Percentiles rank a stretch among this genome's conserved stretches.
Evolutionary conservation across 2,888 invertebrate genomes (phyloP).

Genomic region (Sphaerophoria taeniata): DNA sequence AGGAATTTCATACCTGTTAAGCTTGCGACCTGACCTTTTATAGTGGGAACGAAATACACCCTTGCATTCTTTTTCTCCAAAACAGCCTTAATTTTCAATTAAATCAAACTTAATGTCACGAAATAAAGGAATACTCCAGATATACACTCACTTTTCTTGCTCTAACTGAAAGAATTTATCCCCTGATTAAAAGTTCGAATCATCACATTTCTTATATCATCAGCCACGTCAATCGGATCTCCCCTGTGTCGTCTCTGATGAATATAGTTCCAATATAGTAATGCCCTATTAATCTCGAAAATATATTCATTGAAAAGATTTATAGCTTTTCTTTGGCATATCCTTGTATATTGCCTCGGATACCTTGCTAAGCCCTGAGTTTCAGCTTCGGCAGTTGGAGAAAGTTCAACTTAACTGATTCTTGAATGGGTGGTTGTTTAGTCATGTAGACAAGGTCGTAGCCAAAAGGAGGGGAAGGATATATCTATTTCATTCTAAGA

Average conservation of each 20-base stretch:
- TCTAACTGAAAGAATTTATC: conserved; percentile 12
- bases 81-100: too few species aligned
- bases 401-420: conserved; percentile 33
- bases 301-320: conserved; percentile 74
- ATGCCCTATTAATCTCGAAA: conserved; percentile 73
- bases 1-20: too few species aligned
- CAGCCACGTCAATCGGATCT: conserved; percentile 61
- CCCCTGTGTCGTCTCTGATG: conserved; percentile 56
- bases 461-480: background rate
- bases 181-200: conserved; percentile 65
- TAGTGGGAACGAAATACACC: too few species aligned
- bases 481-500: too few species aligned
- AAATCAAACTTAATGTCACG: too few species aligned
- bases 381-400: background rate
- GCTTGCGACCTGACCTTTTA: too few species aligned
- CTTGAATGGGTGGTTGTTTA: conserved; percentile 4
- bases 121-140: too few species aligned
- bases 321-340: conserved; percentile 51
- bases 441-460: background rate
- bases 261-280: conserved; percentile 69
- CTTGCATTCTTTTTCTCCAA: too few species aligned
- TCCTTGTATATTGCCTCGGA: conserved; percentile 17
- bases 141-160: conserved; percentile 9
- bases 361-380: background rate
- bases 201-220: conserved; percentile 57